Evolutionary conservation across 2,888 invertebrate genomes (phyloP), one percentile per base, ranked within the genome.

Genomic region (Autographa pulchrina): DNA sequence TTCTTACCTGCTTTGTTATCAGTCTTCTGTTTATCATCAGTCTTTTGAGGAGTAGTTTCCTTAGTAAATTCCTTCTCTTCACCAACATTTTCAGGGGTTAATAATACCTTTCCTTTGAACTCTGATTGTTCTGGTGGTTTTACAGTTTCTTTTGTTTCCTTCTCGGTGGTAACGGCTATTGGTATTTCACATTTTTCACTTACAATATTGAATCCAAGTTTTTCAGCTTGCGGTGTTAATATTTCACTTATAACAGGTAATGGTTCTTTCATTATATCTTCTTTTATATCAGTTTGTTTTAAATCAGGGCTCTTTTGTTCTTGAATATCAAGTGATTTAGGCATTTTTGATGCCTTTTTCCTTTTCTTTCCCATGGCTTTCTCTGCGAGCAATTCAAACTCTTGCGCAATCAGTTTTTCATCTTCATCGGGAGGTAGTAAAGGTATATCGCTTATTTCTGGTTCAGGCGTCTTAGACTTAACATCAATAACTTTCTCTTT

Each of bases 1-100:
- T 88, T 90, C 68, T 90, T 91, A 35, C 80, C 77, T 14, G 78
- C 41, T 80, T 86, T 88, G 4, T 59, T 81, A 70, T 86, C 78
- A 68, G 64, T 59, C 72, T 81, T 80, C 62, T 77, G 62, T 68
- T 85, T 82, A 35, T 80, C 74, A 65, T 82, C 79, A 65, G 71
- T 73, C 1, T 48, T 64, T 38, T 80, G 70, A 18, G 64, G n/a
- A 18, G 65, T 71, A n/a, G 60, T 70, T 64, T 76, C 69, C 14
- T 35, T 67, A 6, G n/a, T 59, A 4, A 70, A 43, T 20, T 83
- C 69, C 52, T 41, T 60, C 41, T 78, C 71, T 70, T 76, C 74
- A 0, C 25, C 35, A 0, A 69, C 25, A n/a, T 62, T 38, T 7
- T 84, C 83, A 16, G 83, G 80, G 0, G 82, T 84, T 52, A 83